Conservation (phyloP, 2,797 vertebrate genomes). For the Borostomias antarcticus region DNA sequence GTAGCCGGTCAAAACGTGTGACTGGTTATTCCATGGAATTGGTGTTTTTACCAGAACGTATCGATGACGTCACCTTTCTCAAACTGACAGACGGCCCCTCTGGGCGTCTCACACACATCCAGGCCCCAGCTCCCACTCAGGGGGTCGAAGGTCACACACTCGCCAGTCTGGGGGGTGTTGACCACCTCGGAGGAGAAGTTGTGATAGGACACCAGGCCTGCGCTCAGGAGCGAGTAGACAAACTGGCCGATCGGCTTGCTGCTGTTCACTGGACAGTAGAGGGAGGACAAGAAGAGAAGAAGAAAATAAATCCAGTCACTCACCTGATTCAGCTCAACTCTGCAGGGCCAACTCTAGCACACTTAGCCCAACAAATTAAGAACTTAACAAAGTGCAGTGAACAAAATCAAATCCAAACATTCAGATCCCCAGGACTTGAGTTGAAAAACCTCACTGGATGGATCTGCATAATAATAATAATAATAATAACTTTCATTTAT, state of each 20-base stretch:
- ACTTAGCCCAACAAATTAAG: no score
- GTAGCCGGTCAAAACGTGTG: no score
- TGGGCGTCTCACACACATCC: slow-evolving; percentile 57
- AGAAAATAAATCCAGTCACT: neutral
- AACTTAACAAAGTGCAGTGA: no score
- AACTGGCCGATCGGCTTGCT: slow-evolving; percentile 5
- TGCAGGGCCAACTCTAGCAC: no score
- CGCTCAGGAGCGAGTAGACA: slow-evolving; percentile 26
- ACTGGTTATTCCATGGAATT: no score
- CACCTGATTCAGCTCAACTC: neutral
- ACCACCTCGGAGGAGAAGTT: slow-evolving; percentile 46
- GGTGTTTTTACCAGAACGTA: no score
- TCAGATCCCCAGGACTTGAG: neutral
- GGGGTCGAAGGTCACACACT: slow-evolving; percentile 71
- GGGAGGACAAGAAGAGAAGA: neutral
- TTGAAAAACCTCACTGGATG: neutral
- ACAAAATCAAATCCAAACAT: no score
- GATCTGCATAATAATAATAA: no score
- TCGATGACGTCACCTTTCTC: slow-evolving; percentile 70
- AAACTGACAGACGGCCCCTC: slow-evolving; percentile 73
- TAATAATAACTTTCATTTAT: no score
- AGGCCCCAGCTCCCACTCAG: slow-evolving; percentile 18
- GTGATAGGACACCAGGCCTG: slow-evolving; percentile 39
- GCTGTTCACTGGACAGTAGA: slow-evolving; percentile 47
- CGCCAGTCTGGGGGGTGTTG: slow-evolving; percentile 27